Conservation (phyloP, 2,113 vertebrate species). For the Platycercus adscitus region DNA sequence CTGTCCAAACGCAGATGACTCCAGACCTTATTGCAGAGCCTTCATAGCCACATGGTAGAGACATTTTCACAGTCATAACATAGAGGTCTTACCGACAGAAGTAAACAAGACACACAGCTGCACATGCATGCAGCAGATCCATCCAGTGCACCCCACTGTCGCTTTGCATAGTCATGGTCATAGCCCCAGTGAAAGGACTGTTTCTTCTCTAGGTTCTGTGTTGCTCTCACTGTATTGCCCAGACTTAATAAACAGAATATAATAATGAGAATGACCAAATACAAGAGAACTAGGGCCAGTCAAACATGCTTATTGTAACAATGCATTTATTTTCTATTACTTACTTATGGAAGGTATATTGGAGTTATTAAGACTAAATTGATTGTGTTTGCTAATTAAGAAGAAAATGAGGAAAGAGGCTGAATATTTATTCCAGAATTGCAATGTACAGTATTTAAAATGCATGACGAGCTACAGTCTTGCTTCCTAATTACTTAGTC, state of each 20-base stretch:
- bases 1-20: neutral
- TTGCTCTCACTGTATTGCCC: neutral
- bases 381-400: slow-evolving; percentile 68
- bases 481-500: slow-evolving; percentile 74
- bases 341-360: slow-evolving; percentile 59
- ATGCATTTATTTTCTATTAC: slow-evolving; percentile 51
- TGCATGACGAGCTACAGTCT: slow-evolving; percentile 48
- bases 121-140: neutral
- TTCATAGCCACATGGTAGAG: neutral
- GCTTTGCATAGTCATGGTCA: neutral
- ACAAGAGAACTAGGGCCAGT: neutral
- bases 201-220: neutral
- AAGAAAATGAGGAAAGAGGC: slow-evolving; percentile 57
- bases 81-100: neutral
- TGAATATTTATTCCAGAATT: slow-evolving; percentile 66
- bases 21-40: neutral
- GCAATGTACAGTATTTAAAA: slow-evolving; percentile 67
- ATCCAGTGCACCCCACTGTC: neutral
- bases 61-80: neutral
- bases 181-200: neutral
- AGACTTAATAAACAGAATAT: neutral
- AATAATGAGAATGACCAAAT: neutral
- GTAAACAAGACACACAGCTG: neutral
- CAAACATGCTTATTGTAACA: neutral
- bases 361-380: slow-evolving; percentile 64